These are phyloP conservation scores for Amyelois transitella DNA, from an alignment of 1,140 invertebrate genomes.

Conservation along the genomic window DNA sequence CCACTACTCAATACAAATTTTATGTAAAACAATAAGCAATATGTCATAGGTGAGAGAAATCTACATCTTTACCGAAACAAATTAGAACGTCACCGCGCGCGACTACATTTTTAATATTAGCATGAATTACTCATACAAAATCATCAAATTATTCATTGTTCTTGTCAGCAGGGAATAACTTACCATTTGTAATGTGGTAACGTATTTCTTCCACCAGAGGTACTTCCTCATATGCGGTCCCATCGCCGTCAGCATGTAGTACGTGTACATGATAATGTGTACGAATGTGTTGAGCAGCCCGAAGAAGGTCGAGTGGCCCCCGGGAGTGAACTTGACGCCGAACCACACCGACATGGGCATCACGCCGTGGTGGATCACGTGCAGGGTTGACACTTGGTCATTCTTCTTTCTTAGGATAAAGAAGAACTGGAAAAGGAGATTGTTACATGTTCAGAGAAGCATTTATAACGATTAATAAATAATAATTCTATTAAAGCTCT, in stretches of 20 bases:
- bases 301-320: conserved; percentile 90
- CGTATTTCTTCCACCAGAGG: conserved; percentile 95
- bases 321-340: conserved; percentile 95
- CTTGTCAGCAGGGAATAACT: too few species aligned
- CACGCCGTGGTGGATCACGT: conserved; percentile 96
- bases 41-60: too few species aligned
- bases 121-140: too few species aligned
- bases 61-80: too few species aligned
- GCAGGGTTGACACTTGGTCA: conserved; percentile 92
- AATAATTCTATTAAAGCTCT: too few species aligned
- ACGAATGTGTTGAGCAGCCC: conserved; percentile 91
- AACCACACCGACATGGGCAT: conserved; percentile 99
- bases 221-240: conserved; percentile 88
- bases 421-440: conserved; percentile 81
- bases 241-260: conserved; percentile 90
- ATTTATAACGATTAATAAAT: background rate
- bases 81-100: too few species aligned
- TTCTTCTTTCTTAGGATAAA: conserved; percentile 96
- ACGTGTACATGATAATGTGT: conserved; percentile 90
- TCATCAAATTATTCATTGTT: too few species aligned
- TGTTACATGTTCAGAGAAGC: background rate
- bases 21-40: too few species aligned
- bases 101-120: too few species aligned
- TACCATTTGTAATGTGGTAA: conserved; percentile 91
- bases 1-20: too few species aligned